Evolutionary conservation across 2,113 vertebrate genomes (phyloP).

Genomic region (Pao palembangensis): DNA sequence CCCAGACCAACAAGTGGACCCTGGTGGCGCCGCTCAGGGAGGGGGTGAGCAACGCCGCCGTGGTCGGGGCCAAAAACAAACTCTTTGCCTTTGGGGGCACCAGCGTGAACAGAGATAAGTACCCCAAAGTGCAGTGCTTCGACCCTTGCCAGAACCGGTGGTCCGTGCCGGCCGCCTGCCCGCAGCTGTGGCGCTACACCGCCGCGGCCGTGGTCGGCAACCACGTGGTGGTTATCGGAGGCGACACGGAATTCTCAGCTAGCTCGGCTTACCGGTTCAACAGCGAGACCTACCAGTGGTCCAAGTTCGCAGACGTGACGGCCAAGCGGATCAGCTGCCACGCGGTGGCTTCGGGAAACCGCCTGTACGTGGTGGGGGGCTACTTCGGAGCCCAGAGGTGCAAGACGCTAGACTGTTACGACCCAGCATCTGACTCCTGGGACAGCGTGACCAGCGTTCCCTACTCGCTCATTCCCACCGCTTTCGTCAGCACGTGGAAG

Average conservation of each 20-base stretch:
- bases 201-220: conserved; percentile 79
- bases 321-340: conserved; percentile 83
- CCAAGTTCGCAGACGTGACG: conserved; percentile 79
- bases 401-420: conserved; percentile 84
- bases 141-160: conserved; percentile 80
- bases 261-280: conserved; percentile 83
- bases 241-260: conserved; percentile 83
- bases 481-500: conserved; percentile 86
- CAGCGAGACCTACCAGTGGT: conserved; percentile 85
- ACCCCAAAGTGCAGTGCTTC: conserved; percentile 83
- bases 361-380: conserved; percentile 81
- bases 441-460: conserved; percentile 82
- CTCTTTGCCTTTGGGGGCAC: conserved; percentile 84
- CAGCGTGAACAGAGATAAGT: conserved; percentile 80
- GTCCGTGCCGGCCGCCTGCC: conserved; percentile 77
- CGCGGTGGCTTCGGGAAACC: conserved; percentile 80
- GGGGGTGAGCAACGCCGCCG: conserved; percentile 83
- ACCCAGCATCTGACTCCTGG: conserved; percentile 81
- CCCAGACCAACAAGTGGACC: conserved; percentile 82
- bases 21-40: conserved; percentile 81
- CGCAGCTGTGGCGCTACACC: conserved; percentile 84
- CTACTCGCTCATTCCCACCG: conserved; percentile 83
- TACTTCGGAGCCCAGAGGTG: conserved; percentile 83
- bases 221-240: conserved; percentile 80
- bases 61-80: conserved; percentile 82